Base-by-base conservation (phyloP, 2,888 invertebrate species). In the Pomacea canaliculata region DNA sequence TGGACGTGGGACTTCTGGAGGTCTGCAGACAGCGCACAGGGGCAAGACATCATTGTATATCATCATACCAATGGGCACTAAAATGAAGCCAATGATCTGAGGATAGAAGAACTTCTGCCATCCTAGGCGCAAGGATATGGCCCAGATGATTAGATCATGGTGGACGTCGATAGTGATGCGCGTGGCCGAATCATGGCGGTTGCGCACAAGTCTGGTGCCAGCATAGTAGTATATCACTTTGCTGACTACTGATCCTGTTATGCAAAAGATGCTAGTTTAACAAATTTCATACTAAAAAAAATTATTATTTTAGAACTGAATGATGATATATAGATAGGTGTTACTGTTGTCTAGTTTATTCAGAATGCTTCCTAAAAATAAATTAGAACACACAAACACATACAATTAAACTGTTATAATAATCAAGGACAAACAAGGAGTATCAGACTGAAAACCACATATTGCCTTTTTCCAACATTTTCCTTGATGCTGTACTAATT, bases 61-160 rank as follows among this genome's bases (percentile, higher is more conserved):
- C 60, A 77, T 16, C 73, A 75, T 71, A 10, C 79, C 79, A 13
- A 77, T 48, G 46, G 71, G 70, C 19, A 79, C 72, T 23, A 86
- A 60, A n/a, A 85, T 16, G 60, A 83, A 86, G 12, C 86, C 86
- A 84, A 94, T 94, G 94, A 96, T 96, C 80, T 97, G 97, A 77
- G 93, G 63, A 23, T 97, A 92, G 71, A 89, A 96, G 1, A 88
- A 96, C 0, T 88, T 85, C 91, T 98, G 96, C 94, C 96, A 96
- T 62, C 92, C 88, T 59, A 97, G 92, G 0, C 92, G 91, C 68
- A 98, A 92, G 0, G 95, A 95, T 73, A 96, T 93, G 3, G 93
- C 92, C 97, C 97, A 99, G 86, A 96, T 83, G 62, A 74, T 62
- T 49, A 69, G 74, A 62, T 74, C 74, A 27, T 74, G 74, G 49